Conservation (phyloP, 2,797 vertebrate genomes). For the Ibycter americanus region DNA sequence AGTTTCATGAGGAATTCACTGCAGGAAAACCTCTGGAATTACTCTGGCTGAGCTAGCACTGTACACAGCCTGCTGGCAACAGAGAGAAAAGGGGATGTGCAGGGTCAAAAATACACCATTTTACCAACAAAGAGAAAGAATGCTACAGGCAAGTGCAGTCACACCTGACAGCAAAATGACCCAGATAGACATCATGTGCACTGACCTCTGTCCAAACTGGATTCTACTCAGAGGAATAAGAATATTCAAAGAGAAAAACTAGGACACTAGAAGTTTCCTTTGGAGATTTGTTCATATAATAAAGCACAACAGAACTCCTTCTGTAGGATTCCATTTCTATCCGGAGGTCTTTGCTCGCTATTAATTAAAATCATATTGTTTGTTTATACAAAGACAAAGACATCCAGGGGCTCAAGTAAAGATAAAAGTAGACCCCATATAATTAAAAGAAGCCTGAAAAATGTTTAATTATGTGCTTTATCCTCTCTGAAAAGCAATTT, state of each 20-base stretch:
- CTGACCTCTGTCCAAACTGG: neutral
- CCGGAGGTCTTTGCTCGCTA: slow-evolving; percentile 15
- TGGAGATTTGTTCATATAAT: neutral
- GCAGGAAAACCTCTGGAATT: neutral
- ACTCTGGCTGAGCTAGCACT: neutral
- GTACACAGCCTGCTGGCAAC: neutral
- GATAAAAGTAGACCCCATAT: neutral
- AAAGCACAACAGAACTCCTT: slow-evolving; percentile 1
- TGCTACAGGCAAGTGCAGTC: neutral
- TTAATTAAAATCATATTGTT: slow-evolving; percentile 46
- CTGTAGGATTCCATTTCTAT: neutral
- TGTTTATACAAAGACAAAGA: slow-evolving; percentile 12
- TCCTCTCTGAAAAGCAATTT: slow-evolving; percentile 16
- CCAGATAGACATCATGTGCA: neutral
- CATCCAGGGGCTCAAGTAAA: neutral
- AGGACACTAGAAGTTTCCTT: neutral
- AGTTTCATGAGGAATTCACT: neutral
- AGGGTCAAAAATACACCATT: neutral
- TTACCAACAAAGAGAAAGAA: neutral
- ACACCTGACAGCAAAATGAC: slow-evolving; percentile 9
- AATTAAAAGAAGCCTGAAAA: slow-evolving; percentile 34
- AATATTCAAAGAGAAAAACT: neutral
- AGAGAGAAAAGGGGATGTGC: neutral
- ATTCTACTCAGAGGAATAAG: neutral
- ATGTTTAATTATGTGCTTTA: slow-evolving; percentile 17